Base-by-base conservation (phyloP, 2,888 invertebrate genomes). In the Eubasilissa splendida region DNA sequence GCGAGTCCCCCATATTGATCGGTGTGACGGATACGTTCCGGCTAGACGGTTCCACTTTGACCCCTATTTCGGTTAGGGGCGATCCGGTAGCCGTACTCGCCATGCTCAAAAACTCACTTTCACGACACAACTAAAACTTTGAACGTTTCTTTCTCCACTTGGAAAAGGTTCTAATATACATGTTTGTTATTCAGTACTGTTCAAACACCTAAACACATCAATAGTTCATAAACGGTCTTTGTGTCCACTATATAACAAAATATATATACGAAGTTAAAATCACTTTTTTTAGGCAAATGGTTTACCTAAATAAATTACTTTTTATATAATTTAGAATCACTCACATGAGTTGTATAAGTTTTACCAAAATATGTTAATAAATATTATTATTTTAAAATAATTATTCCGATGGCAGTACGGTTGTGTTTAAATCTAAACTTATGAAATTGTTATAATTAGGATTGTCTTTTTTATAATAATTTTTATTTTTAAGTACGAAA, bases 11-110 rank as follows among this genome's bases (percentile, higher is more conserved):
- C 88, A 94, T 93, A 87, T 95, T 95, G 89, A 96, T 95, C 85
- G 95, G 94, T 85, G 95, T 96, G 86, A 96, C 95, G 82, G 95
- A 95, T 80, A 96, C 94, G 90, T 96, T 92, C 80, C 87, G 88
- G 58, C 87, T 87, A 87, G 86, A 89, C 83, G 83, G 56, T 84
- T 84, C 80, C 84, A 84, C 68, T 82, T 81, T 81, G 52, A 81
- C 81, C 70, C 83, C 70, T 52, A 83, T 79, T 11, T 77, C 84
- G 65, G 81, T 83, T 75, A 79, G 33, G 56, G 78, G 74, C 74
- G 31, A 80, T 70, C 84, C n/a, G 85, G 85, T 70, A 85, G 86
- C 84, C 86, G 87, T 86, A 87, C 87, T 83, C 86, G 85, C 82
- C 87, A 87, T 82, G 59, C 22, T 79, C 56, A 85, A 42, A 53